phyloP scores from a whole-genome alignment of 53 echinoderm and acorn worm species.

The Stichopus horrens region DNA sequence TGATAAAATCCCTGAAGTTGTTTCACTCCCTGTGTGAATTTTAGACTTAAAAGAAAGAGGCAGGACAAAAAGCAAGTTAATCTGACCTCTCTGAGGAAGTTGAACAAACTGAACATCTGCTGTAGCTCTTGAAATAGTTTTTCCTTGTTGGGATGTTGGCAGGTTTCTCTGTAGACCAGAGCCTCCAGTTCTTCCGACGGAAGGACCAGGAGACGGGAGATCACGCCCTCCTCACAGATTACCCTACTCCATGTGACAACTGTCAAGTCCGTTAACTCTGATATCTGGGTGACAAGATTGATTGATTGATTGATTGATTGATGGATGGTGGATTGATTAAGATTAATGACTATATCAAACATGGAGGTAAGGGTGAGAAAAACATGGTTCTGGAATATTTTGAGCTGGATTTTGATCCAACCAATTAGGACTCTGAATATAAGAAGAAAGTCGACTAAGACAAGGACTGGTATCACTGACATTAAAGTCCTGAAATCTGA shows the following conservation, averaged over 20 bases:
- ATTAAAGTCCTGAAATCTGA: no score
- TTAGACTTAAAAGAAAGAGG: background rate
- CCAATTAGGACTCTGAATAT: no score
- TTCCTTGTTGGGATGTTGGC: background rate
- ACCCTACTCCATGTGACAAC: slow-evolving; percentile 1
- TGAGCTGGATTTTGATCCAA: no score
- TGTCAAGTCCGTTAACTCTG: slow-evolving; percentile 4
- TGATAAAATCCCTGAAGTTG: no score
- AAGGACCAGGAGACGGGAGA: background rate
- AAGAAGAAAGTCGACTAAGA: no score
- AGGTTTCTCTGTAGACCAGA: slow-evolving; percentile 11
- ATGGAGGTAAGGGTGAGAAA: no score
- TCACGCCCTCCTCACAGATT: slow-evolving; percentile 1
- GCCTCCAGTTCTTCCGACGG: slow-evolving; percentile 4
- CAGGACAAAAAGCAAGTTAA: background rate
- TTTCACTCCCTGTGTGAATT: no score
- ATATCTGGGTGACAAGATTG: background rate
- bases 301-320: background rate
- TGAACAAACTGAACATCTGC: slow-evolving; percentile 17
- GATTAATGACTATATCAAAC: no score
- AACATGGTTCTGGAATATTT: no score
- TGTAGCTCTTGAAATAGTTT: background rate
- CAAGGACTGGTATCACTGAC: no score
- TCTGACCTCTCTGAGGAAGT: slow-evolving; percentile 12
- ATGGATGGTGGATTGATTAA: no score